Evolutionary conservation across 2,888 invertebrate species (phyloP).

Genomic region (Limnephilus auricula): DNA sequence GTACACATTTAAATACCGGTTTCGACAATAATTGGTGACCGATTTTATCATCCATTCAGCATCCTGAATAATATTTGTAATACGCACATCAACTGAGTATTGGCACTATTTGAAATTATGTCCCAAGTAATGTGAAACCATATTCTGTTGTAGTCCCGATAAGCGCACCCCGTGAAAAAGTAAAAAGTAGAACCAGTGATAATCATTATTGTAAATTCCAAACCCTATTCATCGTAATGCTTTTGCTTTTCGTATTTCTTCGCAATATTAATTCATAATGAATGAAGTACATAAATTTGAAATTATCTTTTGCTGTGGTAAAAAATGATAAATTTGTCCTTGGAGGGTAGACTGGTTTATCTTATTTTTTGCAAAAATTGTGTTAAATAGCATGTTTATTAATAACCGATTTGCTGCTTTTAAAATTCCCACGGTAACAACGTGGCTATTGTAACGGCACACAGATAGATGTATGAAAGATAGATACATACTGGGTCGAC

Average conservation of each 20-base stretch:
- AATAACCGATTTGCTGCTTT: too few species aligned
- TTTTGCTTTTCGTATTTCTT: not conserved
- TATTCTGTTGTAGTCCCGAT: not conserved
- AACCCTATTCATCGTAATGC: not conserved
- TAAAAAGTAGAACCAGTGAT: not conserved
- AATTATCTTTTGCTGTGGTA: not conserved
- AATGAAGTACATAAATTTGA: not conserved
- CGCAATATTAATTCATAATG: not conserved
- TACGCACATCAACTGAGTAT: not conserved
- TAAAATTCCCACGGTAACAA: too few species aligned
- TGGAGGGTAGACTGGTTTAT: too few species aligned
- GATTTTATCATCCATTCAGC: not conserved
- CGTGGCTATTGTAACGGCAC: too few species aligned
- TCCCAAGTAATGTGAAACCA: not conserved
- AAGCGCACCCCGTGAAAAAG: not conserved
- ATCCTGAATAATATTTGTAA: not conserved
- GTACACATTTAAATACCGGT: not conserved
- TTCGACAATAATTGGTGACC: not conserved
- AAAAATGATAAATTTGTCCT: too few species aligned
- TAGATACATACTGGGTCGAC: too few species aligned
- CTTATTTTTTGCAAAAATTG: too few species aligned
- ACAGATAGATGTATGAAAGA: too few species aligned
- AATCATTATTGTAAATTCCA: not conserved
- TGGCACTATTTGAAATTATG: not conserved
- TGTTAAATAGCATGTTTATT: too few species aligned